Evolutionary conservation across 1,140 invertebrate genomes (phyloP).

Genomic region (Cheumatopsyche charites): DNA sequence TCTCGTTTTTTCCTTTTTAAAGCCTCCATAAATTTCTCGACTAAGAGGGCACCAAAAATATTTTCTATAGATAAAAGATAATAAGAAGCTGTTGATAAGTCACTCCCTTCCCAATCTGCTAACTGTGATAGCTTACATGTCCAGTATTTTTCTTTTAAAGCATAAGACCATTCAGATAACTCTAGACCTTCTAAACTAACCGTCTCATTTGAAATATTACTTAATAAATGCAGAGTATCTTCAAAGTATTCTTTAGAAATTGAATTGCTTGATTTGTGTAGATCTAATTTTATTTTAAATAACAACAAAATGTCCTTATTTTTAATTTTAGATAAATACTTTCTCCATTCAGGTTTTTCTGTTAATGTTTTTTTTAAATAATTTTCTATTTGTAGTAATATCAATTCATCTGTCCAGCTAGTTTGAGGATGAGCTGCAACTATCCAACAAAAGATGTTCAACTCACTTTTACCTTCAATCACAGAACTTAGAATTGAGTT

Average conservation of each 20-base stretch:
- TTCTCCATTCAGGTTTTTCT: not conserved
- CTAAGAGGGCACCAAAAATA: not conserved
- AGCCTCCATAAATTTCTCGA: not conserved
- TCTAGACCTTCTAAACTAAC: not conserved
- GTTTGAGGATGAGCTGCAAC: not conserved
- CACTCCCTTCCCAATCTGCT: not conserved
- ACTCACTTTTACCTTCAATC: not conserved
- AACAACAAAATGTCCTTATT: not conserved
- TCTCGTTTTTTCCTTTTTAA: not conserved
- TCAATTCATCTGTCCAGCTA: not conserved
- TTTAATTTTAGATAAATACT: not conserved
- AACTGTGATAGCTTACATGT: not conserved
- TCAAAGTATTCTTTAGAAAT: not conserved
- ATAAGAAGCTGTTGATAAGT: not conserved
- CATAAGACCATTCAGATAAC: conserved; percentile 3
- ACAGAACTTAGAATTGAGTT: not conserved
- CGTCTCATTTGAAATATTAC: not conserved
- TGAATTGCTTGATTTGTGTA: too few species aligned
- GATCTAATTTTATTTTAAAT: not conserved
- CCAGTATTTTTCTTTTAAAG: not conserved
- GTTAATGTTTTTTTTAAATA: not conserved
- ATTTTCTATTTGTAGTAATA: not conserved
- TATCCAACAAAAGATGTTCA: not conserved
- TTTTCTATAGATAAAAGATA: not conserved
- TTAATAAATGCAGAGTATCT: not conserved